Base-by-base conservation (phyloP, 2,797 vertebrate species). In the Mallotus villosus region DNA sequence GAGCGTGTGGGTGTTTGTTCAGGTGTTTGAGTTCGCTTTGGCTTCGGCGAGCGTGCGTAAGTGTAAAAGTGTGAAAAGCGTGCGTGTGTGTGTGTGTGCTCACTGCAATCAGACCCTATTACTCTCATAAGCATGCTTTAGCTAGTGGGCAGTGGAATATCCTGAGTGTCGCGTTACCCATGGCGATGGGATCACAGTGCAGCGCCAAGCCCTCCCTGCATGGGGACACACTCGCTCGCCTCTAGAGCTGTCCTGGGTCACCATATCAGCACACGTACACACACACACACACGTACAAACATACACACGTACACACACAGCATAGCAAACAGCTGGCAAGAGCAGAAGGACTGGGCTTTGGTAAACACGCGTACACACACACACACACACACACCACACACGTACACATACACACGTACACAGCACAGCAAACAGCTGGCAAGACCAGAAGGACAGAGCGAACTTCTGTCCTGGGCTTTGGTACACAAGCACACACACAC, bases 141-240 rank as follows among this genome's bases (percentile, higher is more conserved):
- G 81, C 85, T 81, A 79, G 81, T 59, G 81, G 87, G 53, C 82
- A 75, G 79, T 72, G 82, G 87, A 88, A 87, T 82, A 88, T 85
- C 84, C 83, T 85, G 84, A 74, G 90, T 90, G 89, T 90, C 78
- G 63, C 81, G 85, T 91, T 90, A 85, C 89, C 75, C 72, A 59
- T 84, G 82, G 81, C 82, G 87, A 87, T 73, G 78, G 83, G 80
- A 87, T 89, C 78, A 80, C 81, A 75, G 84, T 87, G 80, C 81
- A 75, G 84, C 88, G 85, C 86, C 88, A 90, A 89, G 86, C 14
- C 61, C 61, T 46, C 6, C 16, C 73, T 29, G 80, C 83, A 75
- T 75, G 46, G 80, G 85, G 87, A 89, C 81, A 65, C 67, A 73
- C 37, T 57, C 78, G 75, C 70, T 61, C 82, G 74, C 79, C 21